Conservation (phyloP, 2,113 vertebrate species). For the Myrmecophaga tridactyla region DNA sequence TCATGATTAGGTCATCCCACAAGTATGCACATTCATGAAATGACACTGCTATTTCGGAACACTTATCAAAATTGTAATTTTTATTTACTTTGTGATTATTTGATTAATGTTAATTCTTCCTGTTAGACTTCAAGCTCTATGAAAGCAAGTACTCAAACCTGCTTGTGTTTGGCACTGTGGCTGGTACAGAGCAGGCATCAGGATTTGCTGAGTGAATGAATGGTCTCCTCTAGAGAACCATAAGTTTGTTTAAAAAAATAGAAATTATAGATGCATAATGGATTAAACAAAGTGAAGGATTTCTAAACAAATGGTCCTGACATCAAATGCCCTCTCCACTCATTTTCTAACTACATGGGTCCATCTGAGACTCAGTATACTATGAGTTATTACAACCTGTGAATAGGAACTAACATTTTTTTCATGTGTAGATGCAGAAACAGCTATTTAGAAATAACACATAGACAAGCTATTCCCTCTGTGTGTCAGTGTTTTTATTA, state of each 20-base stretch:
- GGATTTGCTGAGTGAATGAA: neutral
- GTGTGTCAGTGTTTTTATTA: neutral
- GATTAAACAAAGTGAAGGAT: neutral
- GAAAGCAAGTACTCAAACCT: neutral
- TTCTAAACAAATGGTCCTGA: neutral
- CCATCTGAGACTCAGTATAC: neutral
- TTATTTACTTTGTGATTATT: conserved; percentile 7
- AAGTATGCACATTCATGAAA: neutral
- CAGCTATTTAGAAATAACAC: neutral
- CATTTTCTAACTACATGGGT: neutral
- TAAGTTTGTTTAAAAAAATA: neutral
- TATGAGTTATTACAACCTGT: neutral
- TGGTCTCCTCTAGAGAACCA: neutral
- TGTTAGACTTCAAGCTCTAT: neutral
- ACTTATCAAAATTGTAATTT: neutral
- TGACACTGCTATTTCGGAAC: neutral
- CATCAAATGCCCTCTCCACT: neutral
- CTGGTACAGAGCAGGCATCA: neutral
- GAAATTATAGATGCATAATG: neutral
- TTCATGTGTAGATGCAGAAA: neutral
- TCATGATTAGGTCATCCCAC: neutral
- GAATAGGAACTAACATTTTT: neutral
- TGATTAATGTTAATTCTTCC: neutral
- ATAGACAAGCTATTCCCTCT: neutral
- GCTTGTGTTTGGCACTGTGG: neutral